Conservation (phyloP, 2,797 vertebrate genomes). For the Sciurus vulgaris region DNA sequence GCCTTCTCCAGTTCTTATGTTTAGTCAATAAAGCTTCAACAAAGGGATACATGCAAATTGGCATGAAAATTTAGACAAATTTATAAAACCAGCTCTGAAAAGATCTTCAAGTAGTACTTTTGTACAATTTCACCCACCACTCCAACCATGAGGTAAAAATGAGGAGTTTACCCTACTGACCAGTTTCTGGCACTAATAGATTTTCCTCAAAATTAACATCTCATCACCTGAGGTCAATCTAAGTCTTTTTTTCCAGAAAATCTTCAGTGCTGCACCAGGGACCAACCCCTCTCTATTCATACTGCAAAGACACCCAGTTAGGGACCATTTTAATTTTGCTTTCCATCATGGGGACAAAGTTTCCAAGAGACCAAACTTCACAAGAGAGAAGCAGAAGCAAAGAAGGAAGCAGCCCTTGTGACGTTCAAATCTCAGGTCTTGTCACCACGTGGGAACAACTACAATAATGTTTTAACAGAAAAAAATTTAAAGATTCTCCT, state of each 20-base stretch:
- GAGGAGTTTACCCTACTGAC: not conserved
- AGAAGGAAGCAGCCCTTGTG: not conserved
- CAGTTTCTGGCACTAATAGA: not conserved
- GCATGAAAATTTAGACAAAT: not conserved
- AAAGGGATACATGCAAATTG: not conserved
- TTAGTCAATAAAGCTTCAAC: not conserved
- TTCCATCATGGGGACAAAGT: not conserved
- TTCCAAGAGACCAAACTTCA: not conserved
- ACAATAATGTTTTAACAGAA: not conserved
- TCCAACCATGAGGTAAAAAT: not conserved
- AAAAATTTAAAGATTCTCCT: not conserved
- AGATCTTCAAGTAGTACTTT: conserved; percentile 16
- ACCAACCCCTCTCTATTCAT: not conserved
- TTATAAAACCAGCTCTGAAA: not conserved
- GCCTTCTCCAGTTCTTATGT: not conserved
- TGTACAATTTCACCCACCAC: not conserved
- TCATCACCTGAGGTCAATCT: not conserved
- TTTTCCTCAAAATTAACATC: not conserved
- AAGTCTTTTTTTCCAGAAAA: conserved; percentile 29
- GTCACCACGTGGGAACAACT: not conserved
- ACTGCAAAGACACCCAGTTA: not conserved
- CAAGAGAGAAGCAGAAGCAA: not conserved
- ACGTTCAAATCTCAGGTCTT: not conserved
- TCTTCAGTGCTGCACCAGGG: not conserved
- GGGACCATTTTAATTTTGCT: not conserved